A percentile compares a stretch with the other conserved stretches of the same genome.
Evolutionary conservation across 1,140 invertebrate genomes (phyloP).

Genomic region (Bombus picipes): DNA sequence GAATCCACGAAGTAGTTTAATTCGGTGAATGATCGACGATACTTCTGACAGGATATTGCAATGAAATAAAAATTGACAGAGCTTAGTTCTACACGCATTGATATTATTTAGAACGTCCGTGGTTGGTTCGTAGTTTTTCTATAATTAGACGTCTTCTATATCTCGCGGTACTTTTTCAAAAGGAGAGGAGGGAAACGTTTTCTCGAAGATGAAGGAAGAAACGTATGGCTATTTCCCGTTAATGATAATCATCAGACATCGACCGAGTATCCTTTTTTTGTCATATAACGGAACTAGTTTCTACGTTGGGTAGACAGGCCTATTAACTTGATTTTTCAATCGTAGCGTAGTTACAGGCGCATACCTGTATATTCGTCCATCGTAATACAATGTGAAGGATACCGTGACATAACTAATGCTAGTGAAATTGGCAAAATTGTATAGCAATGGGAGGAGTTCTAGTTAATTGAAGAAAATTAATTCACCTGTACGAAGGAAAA

Average conservation of each 20-base stretch:
- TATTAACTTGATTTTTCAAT: conserved; percentile 44
- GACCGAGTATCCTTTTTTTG: conserved; percentile 34
- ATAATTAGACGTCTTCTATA: background rate
- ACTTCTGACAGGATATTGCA: no score
- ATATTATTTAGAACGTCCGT: no score
- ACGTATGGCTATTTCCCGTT: conserved; percentile 12
- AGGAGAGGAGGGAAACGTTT: background rate
- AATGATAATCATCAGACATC: conserved; percentile 34
- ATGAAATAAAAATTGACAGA: no score
- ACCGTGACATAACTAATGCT: background rate
- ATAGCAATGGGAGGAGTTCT: background rate
- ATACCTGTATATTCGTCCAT: background rate
- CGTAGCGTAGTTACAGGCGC: background rate
- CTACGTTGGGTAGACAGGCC: conserved; percentile 12
- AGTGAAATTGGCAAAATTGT: background rate
- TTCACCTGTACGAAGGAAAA: no score
- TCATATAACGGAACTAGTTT: conserved; percentile 36
- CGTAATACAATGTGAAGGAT: background rate
- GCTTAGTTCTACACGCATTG: no score
- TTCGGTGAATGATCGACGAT: background rate
- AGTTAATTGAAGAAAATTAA: background rate
- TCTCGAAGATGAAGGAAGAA: background rate
- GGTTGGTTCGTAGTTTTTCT: no score
- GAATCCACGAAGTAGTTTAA: background rate
- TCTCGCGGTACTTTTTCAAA: background rate